Base-by-base conservation (phyloP, 23 tunicate species). In the Oikopleura vanhoeffeni region DNA sequence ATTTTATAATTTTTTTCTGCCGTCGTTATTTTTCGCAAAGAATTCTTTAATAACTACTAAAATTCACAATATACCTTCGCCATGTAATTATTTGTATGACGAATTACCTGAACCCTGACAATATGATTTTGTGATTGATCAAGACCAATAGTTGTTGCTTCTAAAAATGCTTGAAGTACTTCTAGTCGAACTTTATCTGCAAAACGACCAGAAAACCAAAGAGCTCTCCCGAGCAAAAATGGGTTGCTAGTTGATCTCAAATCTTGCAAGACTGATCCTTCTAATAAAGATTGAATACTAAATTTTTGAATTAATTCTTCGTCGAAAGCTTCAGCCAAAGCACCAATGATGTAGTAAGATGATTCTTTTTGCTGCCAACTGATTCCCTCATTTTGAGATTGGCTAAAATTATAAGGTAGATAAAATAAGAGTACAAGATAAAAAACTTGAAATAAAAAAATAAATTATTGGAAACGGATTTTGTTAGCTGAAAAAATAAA, bases 281-380 rank as follows among this genome's bases (percentile, higher is more conserved):
- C 79, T 2, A 71, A 38, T 2, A 13, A 71, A 2, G 34, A 2
- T 71, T 30, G 79, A 71, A 71, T 71, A 30, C 32, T 71, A 71
- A 71, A 71, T 30, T 71, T 71, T 33, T 33, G 3, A 33, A 71
- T 71, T 18, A 18, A 38, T 28, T 28, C 79, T 32, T 71, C 79
- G 27, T 71, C 79, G 3, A 71, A 71, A 33, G 79, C 79, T 3
- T 30, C 35, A 2, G 79, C 79, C 27, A 71, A 2, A 38, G 79
- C 79, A 2, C 79, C 79, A 71, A 71, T 32, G 38, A 71, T 71
- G 79, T 71, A 71, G 35, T 71, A 71, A 38, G 79, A 33, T 3
- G 79, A 71, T 32, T 71, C 79, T 13, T 30, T 18, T 38, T 71
- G 79, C 38, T 71, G 79, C 79, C 79, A 71, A 71, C 79, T 71